Percentiles rank a stretch among this genome's conserved stretches.
These are phyloP conservation scores for Agrotis exclamationis DNA, from an alignment of 2,888 invertebrate species.

Conservation along the genomic window DNA sequence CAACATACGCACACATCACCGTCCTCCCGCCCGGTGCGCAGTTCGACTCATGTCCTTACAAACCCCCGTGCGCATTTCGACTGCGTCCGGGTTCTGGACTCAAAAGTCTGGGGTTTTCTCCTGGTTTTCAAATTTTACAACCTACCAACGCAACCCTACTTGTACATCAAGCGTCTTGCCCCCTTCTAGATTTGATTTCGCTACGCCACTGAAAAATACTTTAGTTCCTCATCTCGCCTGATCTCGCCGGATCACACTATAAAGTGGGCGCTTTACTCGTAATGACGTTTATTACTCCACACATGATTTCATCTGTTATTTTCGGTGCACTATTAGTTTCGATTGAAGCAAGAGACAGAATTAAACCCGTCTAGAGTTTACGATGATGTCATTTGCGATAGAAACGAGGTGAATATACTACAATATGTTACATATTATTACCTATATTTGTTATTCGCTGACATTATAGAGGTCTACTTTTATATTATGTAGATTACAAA, in stretches of 20 bases:
- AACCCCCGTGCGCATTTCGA: no score
- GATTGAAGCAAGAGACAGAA: slow-evolving; percentile 47
- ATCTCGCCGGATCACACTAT: background rate
- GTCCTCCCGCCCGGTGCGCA: no score
- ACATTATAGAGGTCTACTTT: slow-evolving; percentile 19
- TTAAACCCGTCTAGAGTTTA: slow-evolving; percentile 29
- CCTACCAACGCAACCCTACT: no score
- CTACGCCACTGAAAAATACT: no score
- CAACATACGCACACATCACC: no score
- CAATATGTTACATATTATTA: background rate
- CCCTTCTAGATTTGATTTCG: no score
- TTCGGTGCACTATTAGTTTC: slow-evolving; percentile 39
- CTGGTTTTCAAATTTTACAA: no score
- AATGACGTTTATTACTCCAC: background rate
- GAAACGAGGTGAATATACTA: slow-evolving; percentile 19
- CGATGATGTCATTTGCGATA: slow-evolving; percentile 50
- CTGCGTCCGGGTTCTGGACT: no score
- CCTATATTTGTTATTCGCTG: slow-evolving; percentile 13
- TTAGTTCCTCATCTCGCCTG: background rate
- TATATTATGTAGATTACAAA: slow-evolving; percentile 6
- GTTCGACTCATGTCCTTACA: no score
- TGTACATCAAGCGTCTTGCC: no score
- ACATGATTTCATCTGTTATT: slow-evolving; percentile 51
- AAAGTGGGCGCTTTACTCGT: slow-evolving; percentile 1
- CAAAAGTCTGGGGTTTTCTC: no score